Conservation (phyloP, 2,113 vertebrate genomes). For the Sturnus vulgaris region DNA sequence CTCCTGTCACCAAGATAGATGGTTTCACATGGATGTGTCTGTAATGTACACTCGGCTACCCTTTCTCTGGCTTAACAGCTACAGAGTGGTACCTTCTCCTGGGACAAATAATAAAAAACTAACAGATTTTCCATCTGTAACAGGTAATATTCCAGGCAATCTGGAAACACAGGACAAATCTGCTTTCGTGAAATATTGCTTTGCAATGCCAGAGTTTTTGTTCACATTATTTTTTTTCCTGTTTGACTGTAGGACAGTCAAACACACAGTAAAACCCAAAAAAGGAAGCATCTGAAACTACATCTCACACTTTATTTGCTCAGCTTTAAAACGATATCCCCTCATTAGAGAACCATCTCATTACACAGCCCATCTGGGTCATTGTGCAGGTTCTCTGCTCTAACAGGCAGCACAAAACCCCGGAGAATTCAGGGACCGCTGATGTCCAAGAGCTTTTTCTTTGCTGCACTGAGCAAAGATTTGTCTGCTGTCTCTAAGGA, state of each 20-base stretch:
- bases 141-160: background rate
- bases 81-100: background rate
- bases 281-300: conserved; percentile 11
- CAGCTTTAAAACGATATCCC: background rate
- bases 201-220: background rate
- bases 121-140: background rate
- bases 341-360: conserved; percentile 37
- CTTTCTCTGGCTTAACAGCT: background rate
- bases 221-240: background rate
- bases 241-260: background rate
- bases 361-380: conserved; percentile 50
- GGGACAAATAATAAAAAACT: background rate
- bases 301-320: background rate
- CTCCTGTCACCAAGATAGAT: background rate
- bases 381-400: background rate
- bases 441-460: conserved; percentile 29
- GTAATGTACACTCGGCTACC: background rate
- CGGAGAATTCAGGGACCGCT: background rate
- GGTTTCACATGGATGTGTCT: background rate
- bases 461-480: conserved; percentile 37
- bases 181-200: background rate
- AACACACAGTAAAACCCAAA: background rate
- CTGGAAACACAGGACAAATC: background rate
- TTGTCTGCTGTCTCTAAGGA: conserved; percentile 35
- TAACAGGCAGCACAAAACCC: conserved; percentile 35